Conservation (phyloP, 2,113 vertebrate species). For the Bos javanicus region DNA sequence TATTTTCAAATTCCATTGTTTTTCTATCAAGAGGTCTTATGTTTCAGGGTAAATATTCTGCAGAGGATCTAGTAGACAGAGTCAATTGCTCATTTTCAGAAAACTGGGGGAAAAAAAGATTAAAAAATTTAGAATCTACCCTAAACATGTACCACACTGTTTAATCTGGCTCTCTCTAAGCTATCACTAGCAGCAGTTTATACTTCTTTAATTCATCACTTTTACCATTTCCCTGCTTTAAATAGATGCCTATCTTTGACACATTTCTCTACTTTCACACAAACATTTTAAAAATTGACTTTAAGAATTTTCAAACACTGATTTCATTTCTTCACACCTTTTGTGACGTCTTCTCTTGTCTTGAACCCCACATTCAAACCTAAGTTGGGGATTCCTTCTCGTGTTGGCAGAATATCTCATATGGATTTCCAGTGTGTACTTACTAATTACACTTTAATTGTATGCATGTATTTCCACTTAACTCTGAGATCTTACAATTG, state of each 20-base stretch:
- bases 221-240: neutral
- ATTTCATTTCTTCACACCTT: conserved; percentile 46
- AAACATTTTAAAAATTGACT: conserved; percentile 36
- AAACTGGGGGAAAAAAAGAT: neutral
- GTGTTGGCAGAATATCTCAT: neutral
- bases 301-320: conserved; percentile 62
- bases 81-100: neutral
- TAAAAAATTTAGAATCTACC: neutral
- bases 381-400: neutral
- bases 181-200: neutral
- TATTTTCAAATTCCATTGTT: neutral
- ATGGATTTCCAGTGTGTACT: neutral
- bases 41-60: neutral
- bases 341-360: conserved; percentile 42
- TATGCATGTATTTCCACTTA: neutral
- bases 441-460: neutral
- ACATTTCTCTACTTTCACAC: conserved; percentile 41
- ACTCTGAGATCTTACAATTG: neutral
- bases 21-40: neutral
- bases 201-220: neutral
- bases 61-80: neutral
- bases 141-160: neutral
- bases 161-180: neutral
- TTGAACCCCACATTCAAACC: neutral
- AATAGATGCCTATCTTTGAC: conserved; percentile 27